Conservation (phyloP, 2,888 invertebrate genomes). For the Linnaemya tessellans region DNA sequence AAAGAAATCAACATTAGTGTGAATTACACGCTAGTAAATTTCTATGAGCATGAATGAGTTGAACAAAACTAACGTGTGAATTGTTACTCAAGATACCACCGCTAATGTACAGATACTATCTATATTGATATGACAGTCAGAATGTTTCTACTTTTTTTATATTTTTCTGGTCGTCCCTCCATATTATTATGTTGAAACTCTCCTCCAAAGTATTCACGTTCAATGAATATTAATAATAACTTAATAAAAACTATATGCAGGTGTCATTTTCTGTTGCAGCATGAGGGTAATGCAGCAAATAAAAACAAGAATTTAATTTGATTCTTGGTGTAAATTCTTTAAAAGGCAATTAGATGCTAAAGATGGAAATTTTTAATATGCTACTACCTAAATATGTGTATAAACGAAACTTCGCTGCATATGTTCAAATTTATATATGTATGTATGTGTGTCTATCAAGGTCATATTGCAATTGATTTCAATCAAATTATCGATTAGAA, state of each 20-base stretch:
- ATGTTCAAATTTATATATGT: not conserved
- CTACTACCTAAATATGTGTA: not conserved
- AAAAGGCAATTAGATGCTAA: slow-evolving; percentile 41
- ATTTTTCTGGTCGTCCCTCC: no score
- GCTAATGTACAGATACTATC: no score
- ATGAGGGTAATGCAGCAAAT: not conserved
- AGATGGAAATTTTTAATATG: slow-evolving; percentile 28
- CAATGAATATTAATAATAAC: slow-evolving; percentile 56
- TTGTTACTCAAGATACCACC: no score
- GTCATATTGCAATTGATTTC: slow-evolving; percentile 28
- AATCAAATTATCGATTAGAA: slow-evolving; percentile 42
- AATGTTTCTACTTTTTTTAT: no score
- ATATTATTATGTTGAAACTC: no score
- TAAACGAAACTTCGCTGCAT: not conserved
- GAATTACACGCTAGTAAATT: no score
- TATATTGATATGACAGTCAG: no score
- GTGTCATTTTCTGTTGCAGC: not conserved
- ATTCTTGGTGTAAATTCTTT: slow-evolving; percentile 12
- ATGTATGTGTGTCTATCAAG: slow-evolving; percentile 30
- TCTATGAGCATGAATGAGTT: no score
- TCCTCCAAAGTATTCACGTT: slow-evolving; percentile 41
- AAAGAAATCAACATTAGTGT: no score
- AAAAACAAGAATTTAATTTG: slow-evolving; percentile 8
- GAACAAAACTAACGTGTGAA: no score
- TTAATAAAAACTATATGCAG: slow-evolving; percentile 38